These are phyloP conservation scores for Knipowitschia caucasica DNA, from an alignment of 2,797 vertebrate species.

Conservation along the genomic window DNA sequence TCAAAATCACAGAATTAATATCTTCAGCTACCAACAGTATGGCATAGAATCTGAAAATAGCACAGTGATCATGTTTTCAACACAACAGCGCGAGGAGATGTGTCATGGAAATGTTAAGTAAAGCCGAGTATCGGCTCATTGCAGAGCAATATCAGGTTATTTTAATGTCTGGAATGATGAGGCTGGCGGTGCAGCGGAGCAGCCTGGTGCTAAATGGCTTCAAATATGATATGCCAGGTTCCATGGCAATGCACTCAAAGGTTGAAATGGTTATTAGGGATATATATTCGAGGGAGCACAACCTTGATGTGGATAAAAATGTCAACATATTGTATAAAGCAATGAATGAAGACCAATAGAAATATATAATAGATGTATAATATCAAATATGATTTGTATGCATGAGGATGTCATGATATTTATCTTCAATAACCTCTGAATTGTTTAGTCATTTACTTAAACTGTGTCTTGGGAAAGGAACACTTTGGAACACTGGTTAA, in stretches of 20 bases:
- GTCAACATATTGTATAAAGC: background rate
- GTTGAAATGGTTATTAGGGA: background rate
- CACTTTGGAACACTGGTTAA: too few relatives aligned
- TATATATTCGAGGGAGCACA: slow-evolving; percentile 1
- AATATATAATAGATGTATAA: too few relatives aligned
- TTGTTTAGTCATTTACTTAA: too few relatives aligned
- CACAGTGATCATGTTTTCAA: slow-evolving; percentile 10
- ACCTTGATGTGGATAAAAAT: slow-evolving; percentile 16
- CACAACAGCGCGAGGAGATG: slow-evolving; percentile 2
- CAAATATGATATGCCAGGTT: slow-evolving; percentile 7
- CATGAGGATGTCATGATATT: too few relatives aligned
- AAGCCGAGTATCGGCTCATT: background rate
- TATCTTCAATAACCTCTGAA: too few relatives aligned
- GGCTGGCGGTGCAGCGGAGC: background rate
- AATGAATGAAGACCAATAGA: background rate
- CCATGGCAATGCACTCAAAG: slow-evolving; percentile 6
- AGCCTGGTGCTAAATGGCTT: slow-evolving; percentile 8
- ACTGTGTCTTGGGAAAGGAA: too few relatives aligned
- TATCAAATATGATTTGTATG: too few relatives aligned
- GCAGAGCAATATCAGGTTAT: background rate
- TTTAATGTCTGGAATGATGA: slow-evolving; percentile 17
- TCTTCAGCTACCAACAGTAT: slow-evolving; percentile 12
- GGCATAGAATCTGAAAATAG: slow-evolving; percentile 5
- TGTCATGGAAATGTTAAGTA: slow-evolving; percentile 8
- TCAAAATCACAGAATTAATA: slow-evolving; percentile 16